Evolutionary conservation across 2,888 invertebrate species (phyloP), one percentile per base, ranked within the genome.

Genomic region (Microctonus brassicae): DNA sequence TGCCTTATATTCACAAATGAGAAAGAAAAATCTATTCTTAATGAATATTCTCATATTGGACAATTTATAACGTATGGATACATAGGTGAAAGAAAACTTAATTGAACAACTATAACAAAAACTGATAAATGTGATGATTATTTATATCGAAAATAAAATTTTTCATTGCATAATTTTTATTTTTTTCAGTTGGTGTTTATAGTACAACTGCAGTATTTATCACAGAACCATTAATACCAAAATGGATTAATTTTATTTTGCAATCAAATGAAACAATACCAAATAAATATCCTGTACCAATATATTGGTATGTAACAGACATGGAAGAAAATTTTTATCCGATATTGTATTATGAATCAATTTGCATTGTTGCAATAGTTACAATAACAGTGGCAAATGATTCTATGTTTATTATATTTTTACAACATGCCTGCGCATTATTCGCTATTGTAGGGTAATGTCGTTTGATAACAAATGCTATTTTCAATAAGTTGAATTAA

Each of bases 391-490:
- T 42, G 55, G 69, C 66, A n/a, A 20, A 33, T n/a, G 73, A 73
- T 34, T 17, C 53, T 2, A 17, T 62, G 20, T 66, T 65, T 7
- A 57, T 69, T 33, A 53, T 53, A 10, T 42, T 57, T 13, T 52
- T 55, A 11, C 13, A 61, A 9, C 73, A 73, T 55, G 55, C 13
- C 13, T 73, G 69, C 47, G 69, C 64, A 11, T 65, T 69, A 53
- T 73, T 73, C 53, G 57, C 39, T 36, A 47, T 63, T 11, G 26
- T 72, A 5, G 67, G 72, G 72, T 72, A 57, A 62, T 36, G 13
- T 17, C 62, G 3, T 17, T 61, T 0, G 24, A 2, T 22, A 22
- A 39, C 10, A 11, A 17, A 24, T 9, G 5, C n/a, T 13, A 22
- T 47, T 52, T n/a, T n/a, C n/a, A n/a, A n/a, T n/a, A n/a, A n/a